phyloP scores from a whole-genome alignment of 2,797 vertebrate genomes.

The Calcarius lapponicus region DNA sequence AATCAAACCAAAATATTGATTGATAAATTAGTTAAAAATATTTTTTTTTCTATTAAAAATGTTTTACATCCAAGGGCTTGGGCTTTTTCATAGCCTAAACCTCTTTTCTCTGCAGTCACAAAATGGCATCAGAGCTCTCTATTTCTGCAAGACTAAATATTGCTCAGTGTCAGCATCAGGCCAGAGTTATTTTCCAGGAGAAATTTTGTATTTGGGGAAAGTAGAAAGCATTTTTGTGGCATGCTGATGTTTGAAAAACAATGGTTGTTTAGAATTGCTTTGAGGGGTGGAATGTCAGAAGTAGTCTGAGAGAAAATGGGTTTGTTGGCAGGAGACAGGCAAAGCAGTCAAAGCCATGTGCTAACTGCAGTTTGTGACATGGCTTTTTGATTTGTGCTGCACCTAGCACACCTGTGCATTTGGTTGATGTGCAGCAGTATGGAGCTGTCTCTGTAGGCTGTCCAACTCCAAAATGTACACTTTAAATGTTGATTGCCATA shows the following conservation, averaged over 20 bases:
- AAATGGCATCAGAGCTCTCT: background rate
- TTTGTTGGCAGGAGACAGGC: constrained; percentile 42
- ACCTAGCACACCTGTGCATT: background rate
- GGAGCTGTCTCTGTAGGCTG: background rate
- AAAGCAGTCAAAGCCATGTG: background rate
- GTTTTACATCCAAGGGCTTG: background rate
- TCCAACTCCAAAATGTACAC: background rate
- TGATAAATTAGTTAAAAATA: background rate
- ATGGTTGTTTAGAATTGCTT: constrained; percentile 61
- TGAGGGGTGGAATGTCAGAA: constrained; percentile 60
- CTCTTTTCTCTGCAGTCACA: background rate
- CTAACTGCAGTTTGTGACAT: background rate
- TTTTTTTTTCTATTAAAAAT: background rate
- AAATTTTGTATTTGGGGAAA: constrained; percentile 40
- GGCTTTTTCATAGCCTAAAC: background rate
- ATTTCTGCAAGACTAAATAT: background rate
- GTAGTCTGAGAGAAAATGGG: constrained; percentile 48
- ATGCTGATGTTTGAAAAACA: constrained; percentile 55
- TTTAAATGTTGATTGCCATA: background rate
- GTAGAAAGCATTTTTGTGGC: constrained; percentile 64
- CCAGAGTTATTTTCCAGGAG: background rate
- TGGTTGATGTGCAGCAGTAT: background rate
- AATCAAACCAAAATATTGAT: background rate
- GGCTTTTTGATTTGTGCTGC: background rate
- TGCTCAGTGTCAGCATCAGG: background rate